Evolutionary conservation across 2,888 invertebrate genomes (phyloP), one percentile per base, ranked within the genome.

Genomic region (Caenorhabditis imperialis): DNA sequence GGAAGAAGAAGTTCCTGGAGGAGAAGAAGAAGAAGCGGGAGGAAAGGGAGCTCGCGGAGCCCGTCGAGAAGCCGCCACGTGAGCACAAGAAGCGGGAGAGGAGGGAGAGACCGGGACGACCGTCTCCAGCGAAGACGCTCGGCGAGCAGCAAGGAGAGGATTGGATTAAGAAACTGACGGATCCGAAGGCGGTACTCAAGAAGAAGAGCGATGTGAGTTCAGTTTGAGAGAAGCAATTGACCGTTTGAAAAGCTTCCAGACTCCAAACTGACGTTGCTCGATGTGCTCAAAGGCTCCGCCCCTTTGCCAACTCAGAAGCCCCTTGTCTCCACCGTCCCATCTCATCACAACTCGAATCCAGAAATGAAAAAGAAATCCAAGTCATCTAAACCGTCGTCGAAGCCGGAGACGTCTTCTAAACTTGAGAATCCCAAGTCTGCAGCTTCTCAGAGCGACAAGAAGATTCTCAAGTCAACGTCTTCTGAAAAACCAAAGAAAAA

Each of bases 61-160:
- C 27, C n/a, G 25, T 14, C 33, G 51, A 35, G 14, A 8, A 10
- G 3, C 38, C 7, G 12, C 58, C 45, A 7, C 45, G 57, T 16
- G 60, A 54, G 3, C 8, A 38, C n/a, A 54, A 54, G 37, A 54
- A 42, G 14, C 54, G 54, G 35, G 48, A 60, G 7, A 10, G 42
- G 8, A 8, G 18, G 5, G 20, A n/a, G 22, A 57, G 42, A 33
- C 25, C 65, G 5, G 40, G 40, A 18, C 65, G 65, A 16, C 65
- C 65, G 14, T 20, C 67, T 25, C 67, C 67, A 16, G 67, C 67
- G 5, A 67, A 67, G 23, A 72, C 63, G 8, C 23, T 72, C 12
- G 47, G 63, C 2, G 73, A 73, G 51, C 73, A 73, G 30, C 50
- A 62, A 23, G 73, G 65, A 10, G 60, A 60, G 30, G 60, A 73